Conservation (phyloP, 2,888 invertebrate species). For the Stegophylla sp. region DNA sequence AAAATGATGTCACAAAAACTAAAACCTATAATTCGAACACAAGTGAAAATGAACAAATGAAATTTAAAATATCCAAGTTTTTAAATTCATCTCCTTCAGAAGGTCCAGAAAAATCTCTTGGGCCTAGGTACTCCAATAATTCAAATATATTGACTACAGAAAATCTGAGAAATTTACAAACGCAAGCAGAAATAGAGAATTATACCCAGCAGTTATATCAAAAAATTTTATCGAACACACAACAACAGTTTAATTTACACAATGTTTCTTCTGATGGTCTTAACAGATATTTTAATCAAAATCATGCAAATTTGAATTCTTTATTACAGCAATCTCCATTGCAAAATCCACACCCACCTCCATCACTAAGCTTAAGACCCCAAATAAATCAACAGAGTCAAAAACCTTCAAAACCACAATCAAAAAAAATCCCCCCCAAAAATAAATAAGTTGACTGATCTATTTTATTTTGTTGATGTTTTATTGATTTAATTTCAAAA, state of each 20-base stretch:
- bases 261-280: constrained; percentile 2
- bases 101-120: no score
- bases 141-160: background rate
- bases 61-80: constrained; percentile 26
- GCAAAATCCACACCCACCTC: background rate
- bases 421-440: background rate
- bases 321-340: background rate
- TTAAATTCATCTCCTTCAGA: constrained; percentile 4
- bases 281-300: constrained; percentile 6
- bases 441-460: background rate
- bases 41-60: background rate
- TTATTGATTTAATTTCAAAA: background rate
- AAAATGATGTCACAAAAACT: background rate
- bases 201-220: constrained; percentile 39
- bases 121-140: background rate
- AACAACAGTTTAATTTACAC: background rate
- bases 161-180: constrained; percentile 24
- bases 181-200: constrained; percentile 12
- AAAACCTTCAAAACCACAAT: background rate
- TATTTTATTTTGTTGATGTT: background rate
- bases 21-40: background rate
- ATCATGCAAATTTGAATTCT: constrained; percentile 3
- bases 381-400: background rate
- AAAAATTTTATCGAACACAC: constrained; percentile 3
- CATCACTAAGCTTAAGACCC: constrained; percentile 21